Evolutionary conservation across 2,797 vertebrate species (phyloP), one percentile per base, ranked within the genome.

Genomic region (Xyrichtys novacula): DNA sequence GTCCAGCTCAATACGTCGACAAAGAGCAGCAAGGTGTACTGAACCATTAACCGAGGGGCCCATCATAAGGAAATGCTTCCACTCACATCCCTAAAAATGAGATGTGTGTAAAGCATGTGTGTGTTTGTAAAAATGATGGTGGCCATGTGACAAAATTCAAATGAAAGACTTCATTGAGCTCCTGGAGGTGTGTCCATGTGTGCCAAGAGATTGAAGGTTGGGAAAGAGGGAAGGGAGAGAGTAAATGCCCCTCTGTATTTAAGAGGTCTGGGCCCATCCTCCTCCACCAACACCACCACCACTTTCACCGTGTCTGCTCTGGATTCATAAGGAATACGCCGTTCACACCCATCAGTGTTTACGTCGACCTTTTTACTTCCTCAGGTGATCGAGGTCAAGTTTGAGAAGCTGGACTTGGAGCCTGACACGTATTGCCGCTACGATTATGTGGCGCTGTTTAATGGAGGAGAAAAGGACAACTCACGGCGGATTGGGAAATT

Each of bases 361-460:
- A 46, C 15, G 43, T 23, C 22, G 11, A n/a, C n/a, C 50, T 20
- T 1, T 49, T 53, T 68, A 31, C 46, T 63, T 47, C 38, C 2
- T 12, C 83, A 98, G 96, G 94, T 96, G 74, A 95, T 98, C 7
- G 93, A 94, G 59, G 86, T 98, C 71, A 95, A 94, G 52, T 98
- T 98, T 59, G 91, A 92, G 57, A 98, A 98, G 91, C 89, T 98
- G 77, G 96, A 96, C 20, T 68, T 98, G 82, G 97, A 98, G 82
- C 71, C 86, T 0, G 96, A 98, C 78, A 92, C 76, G 0, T 97
- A 97, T 85, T 98, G 97, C 76, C 96, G 96, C 20, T 98, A 96
- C 4, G 96, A 98, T 77, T 97, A 97, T 0, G 95, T 98, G 84
- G 95, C 95, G 0, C 81, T 97, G 52, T 97, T 96, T 78, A 96